These are phyloP conservation scores for Eristalinus sepulchralis DNA, from an alignment of 2,888 invertebrate species.

Conservation along the genomic window DNA sequence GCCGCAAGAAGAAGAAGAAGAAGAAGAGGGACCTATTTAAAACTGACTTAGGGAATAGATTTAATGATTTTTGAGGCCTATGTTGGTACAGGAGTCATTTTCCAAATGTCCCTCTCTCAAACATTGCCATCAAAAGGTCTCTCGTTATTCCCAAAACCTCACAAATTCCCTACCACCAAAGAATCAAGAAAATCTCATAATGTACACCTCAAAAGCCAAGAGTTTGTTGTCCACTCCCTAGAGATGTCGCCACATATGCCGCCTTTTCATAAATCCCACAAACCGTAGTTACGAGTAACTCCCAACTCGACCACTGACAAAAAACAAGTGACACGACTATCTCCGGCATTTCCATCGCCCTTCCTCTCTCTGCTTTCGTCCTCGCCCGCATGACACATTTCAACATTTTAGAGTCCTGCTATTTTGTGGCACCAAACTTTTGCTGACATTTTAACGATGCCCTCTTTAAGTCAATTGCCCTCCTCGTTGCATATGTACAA, in stretches of 20 bases:
- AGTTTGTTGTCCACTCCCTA: background rate
- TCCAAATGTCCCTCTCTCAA: no score
- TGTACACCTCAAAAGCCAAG: background rate
- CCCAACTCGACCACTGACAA: background rate
- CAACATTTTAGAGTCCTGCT: background rate
- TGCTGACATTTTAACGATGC: conserved; percentile 49
- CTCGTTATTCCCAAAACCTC: no score
- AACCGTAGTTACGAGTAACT: background rate
- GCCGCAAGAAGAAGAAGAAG: no score
- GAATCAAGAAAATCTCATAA: no score
- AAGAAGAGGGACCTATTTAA: no score
- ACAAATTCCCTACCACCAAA: no score
- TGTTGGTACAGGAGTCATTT: no score
- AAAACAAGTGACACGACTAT: background rate
- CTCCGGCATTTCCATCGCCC: background rate
- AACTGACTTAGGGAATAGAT: no score
- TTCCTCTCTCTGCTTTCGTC: no score
- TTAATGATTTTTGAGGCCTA: no score
- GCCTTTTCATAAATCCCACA: no score
- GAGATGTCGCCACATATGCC: background rate
- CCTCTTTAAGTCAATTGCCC: conserved; percentile 24
- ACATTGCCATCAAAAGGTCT: no score
- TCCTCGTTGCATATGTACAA: background rate
- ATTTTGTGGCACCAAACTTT: background rate
- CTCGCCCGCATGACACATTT: background rate